These are phyloP conservation scores for Mobula hypostoma DNA, from an alignment of 2,113 vertebrate species.

Conservation along the genomic window DNA sequence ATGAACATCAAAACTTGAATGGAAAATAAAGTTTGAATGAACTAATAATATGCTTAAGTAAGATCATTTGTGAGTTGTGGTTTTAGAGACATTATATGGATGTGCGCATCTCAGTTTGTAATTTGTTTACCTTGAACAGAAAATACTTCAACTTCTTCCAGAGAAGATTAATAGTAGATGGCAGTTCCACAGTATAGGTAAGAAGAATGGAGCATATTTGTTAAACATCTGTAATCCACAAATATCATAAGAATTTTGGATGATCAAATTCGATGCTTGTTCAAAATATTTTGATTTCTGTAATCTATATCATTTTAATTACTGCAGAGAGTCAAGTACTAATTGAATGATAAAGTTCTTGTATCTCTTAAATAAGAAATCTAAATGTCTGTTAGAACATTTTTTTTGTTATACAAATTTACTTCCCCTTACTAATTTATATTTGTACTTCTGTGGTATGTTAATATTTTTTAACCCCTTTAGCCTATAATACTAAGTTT, in stretches of 20 bases:
- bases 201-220: slow-evolving; percentile 46
- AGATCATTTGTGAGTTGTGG: neutral
- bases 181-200: slow-evolving; percentile 99
- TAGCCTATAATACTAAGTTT: neutral
- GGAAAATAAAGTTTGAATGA: neutral
- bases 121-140: slow-evolving; percentile 56
- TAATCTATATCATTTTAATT: slow-evolving; percentile 24
- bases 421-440: neutral
- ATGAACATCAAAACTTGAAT: neutral
- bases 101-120: neutral
- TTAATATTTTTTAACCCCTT: neutral
- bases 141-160: slow-evolving; percentile 93
- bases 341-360: neutral
- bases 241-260: neutral
- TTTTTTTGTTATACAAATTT: neutral
- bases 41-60: neutral
- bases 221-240: neutral
- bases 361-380: neutral
- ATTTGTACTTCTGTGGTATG: neutral
- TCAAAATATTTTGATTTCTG: neutral
- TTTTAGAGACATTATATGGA: neutral
- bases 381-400: neutral
- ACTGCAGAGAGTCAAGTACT: neutral
- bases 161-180: slow-evolving; percentile 95
- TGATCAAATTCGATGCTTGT: neutral